Conservation (phyloP, 2,797 vertebrate species). For the Etheostoma nigrum region DNA sequence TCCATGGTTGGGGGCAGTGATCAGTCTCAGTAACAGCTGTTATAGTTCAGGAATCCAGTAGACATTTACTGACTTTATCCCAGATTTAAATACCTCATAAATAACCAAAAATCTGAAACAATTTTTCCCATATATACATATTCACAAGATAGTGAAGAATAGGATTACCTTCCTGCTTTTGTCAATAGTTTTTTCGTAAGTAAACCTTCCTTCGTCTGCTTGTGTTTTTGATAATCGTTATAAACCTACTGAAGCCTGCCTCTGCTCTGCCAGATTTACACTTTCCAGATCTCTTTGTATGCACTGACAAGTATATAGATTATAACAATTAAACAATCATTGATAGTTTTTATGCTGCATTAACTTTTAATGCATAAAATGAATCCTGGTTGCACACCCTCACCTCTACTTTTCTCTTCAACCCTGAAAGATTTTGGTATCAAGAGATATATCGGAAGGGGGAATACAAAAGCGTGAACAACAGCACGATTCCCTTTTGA, state of each 20-base stretch:
- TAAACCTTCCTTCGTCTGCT: background rate
- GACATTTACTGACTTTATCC: constrained; percentile 35
- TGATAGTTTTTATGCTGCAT: background rate
- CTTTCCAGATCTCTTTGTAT: background rate
- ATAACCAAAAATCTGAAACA: background rate
- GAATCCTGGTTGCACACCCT: background rate
- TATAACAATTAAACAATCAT: background rate
- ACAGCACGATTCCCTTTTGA: background rate
- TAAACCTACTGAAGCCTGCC: background rate
- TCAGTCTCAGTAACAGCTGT: constrained; percentile 15
- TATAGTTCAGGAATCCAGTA: constrained; percentile 14
- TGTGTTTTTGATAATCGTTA: background rate
- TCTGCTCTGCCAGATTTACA: background rate
- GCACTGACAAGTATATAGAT: background rate
- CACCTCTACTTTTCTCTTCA: background rate
- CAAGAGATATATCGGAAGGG: background rate
- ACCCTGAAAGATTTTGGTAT: background rate
- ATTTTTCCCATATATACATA: background rate
- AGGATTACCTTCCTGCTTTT: background rate
- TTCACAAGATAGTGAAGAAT: background rate
- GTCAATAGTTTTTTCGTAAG: background rate
- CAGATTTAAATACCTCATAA: constrained; percentile 4
- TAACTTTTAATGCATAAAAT: background rate
- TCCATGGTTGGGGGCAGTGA: constrained; percentile 26
- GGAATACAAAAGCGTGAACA: background rate